Conservation (phyloP, 1,140 invertebrate species). For the Holcopasites calliopsidis region DNA sequence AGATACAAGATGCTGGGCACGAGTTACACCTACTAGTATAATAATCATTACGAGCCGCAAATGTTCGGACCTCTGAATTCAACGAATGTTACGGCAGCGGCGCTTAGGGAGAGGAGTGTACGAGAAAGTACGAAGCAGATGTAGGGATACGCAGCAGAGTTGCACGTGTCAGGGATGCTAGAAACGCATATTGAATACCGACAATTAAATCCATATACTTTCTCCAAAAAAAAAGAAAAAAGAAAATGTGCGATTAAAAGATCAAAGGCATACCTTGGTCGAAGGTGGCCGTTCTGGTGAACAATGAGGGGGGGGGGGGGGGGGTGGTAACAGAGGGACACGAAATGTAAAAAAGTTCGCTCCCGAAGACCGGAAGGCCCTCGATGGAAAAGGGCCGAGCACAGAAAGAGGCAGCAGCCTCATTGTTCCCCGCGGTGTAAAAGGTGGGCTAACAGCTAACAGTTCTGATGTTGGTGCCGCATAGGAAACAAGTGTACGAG, state of each 20-base stretch:
- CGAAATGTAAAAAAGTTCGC: conserved; percentile 56
- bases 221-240: too few species aligned
- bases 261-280: too few species aligned
- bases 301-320: neutral
- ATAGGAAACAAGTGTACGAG: conserved; percentile 50
- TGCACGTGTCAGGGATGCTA: too few species aligned
- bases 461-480: conserved; percentile 27
- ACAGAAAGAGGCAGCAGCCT: conserved; percentile 44
- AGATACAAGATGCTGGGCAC: conserved; percentile 53
- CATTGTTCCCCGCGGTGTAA: conserved; percentile 63
- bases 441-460: conserved; percentile 63
- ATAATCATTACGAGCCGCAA: conserved; percentile 62
- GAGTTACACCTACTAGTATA: conserved; percentile 60
- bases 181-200: too few species aligned
- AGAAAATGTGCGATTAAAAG: too few species aligned
- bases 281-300: neutral
- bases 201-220: too few species aligned
- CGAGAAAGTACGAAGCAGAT: neutral
- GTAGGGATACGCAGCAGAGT: too few species aligned
- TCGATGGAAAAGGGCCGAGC: conserved; percentile 33
- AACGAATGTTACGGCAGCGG: conserved; percentile 16
- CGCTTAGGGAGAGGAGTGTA: neutral
- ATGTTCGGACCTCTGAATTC: conserved; percentile 52
- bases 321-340: neutral
- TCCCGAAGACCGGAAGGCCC: conserved; percentile 55